A percentile compares a stretch with the other conserved stretches of the same genome.
phyloP scores from a whole-genome alignment of 2,888 invertebrate genomes.

The Rhamphomyia laevipes region DNA sequence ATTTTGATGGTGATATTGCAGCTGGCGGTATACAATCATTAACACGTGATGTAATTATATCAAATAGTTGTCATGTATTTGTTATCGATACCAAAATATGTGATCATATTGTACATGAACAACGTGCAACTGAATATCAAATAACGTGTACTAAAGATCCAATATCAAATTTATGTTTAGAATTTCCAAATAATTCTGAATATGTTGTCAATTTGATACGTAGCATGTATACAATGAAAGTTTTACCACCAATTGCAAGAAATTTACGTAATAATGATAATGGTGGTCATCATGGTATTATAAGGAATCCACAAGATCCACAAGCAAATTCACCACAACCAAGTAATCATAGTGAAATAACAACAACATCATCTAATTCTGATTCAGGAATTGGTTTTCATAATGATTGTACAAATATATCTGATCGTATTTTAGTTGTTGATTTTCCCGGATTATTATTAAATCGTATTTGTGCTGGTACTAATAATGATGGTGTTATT shows the following conservation, averaged over 20 bases:
- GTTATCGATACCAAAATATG: slow-evolving; percentile 80
- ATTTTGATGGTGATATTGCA: not conserved
- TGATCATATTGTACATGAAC: slow-evolving; percentile 66
- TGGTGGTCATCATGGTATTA: slow-evolving; percentile 14
- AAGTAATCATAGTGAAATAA: slow-evolving; percentile 67
- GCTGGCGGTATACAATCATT: slow-evolving; percentile 5
- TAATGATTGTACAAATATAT: slow-evolving; percentile 74
- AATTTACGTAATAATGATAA: slow-evolving; percentile 21
- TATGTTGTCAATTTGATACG: slow-evolving; percentile 60
- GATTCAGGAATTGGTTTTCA: slow-evolving; percentile 93
- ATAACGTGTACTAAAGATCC: slow-evolving; percentile 73
- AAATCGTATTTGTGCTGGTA: slow-evolving; percentile 15
- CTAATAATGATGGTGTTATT: slow-evolving; percentile 6
- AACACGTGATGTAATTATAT: slow-evolving; percentile 45
- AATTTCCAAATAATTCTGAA: slow-evolving; percentile 80
- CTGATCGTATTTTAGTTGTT: slow-evolving; percentile 66
- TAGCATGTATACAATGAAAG: slow-evolving; percentile 58
- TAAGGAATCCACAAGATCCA: slow-evolving; percentile 19
- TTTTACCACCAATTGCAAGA: slow-evolving; percentile 30
- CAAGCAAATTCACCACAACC: slow-evolving; percentile 71
- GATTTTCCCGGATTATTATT: slow-evolving; percentile 48
- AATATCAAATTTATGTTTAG: slow-evolving; percentile 66
- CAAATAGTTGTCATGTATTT: slow-evolving; percentile 91
- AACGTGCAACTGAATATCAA: slow-evolving; percentile 73
- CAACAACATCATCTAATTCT: slow-evolving; percentile 80